These are phyloP conservation scores for Ochropleura plecta DNA, from an alignment of 2,888 invertebrate species.

Conservation along the genomic window DNA sequence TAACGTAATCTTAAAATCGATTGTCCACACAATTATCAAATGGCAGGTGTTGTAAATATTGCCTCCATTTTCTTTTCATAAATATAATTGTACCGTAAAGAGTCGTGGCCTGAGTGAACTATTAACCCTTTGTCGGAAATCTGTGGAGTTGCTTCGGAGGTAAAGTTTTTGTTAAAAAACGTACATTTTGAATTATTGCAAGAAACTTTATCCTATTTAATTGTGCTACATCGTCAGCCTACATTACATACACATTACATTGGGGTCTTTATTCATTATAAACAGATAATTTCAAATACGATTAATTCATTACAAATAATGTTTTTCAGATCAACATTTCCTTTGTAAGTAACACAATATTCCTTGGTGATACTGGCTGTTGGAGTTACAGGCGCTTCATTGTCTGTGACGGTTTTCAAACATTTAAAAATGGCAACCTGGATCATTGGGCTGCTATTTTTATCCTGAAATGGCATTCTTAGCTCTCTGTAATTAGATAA, in stretches of 20 bases:
- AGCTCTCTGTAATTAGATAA: background rate
- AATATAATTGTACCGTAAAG: slow-evolving; percentile 50
- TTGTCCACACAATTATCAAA: slow-evolving; percentile 55
- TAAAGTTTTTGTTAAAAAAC: slow-evolving; percentile 1
- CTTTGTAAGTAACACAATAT: background rate
- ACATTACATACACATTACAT: too few species aligned
- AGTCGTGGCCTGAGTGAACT: slow-evolving; percentile 59
- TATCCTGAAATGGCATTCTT: too few species aligned
- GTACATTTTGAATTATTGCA: slow-evolving; percentile 4
- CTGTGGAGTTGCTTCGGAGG: background rate
- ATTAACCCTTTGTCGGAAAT: slow-evolving; percentile 48
- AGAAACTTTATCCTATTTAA: too few species aligned
- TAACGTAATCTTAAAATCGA: slow-evolving; percentile 51
- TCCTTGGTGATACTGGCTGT: background rate
- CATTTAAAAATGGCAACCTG: background rate
- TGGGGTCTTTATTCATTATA: too few species aligned
- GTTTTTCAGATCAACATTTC: background rate
- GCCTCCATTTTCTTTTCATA: slow-evolving; percentile 55
- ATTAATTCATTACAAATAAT: background rate
- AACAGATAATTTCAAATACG: too few species aligned
- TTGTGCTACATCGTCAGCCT: too few species aligned
- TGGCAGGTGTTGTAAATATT: slow-evolving; percentile 58
- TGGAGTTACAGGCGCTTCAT: too few species aligned
- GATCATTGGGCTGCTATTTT: background rate
- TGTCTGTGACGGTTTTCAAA: background rate